Conservation (phyloP, 2,888 invertebrate genomes). For the Synergus gifuensis region DNA sequence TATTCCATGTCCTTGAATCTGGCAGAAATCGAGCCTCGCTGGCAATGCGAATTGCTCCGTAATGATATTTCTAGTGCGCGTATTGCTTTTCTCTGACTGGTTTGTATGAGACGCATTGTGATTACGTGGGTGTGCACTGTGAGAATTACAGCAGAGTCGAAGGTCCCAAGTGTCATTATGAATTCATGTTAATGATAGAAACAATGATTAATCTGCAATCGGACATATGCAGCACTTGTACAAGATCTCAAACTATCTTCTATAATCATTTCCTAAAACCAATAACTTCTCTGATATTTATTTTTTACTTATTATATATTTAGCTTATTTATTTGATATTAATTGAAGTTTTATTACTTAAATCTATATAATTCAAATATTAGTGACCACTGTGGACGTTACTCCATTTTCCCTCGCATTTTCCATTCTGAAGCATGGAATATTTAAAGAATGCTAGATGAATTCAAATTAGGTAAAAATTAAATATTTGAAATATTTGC, state of each 20-base stretch:
- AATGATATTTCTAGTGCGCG: slow-evolving; percentile 8
- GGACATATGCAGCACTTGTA: slow-evolving; percentile 23
- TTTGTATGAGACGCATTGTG: slow-evolving; percentile 33
- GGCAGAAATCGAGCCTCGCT: slow-evolving; percentile 9
- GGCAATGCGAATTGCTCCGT: slow-evolving; percentile 33
- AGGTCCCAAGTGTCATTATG: slow-evolving; percentile 32
- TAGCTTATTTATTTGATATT: too few species aligned
- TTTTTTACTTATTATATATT: too few species aligned
- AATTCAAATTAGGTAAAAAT: too few species aligned
- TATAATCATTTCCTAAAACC: not conserved
- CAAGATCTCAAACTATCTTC: not conserved
- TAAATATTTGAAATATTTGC: too few species aligned
- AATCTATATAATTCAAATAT: too few species aligned
- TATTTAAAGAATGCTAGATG: too few species aligned
- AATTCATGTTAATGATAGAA: slow-evolving; percentile 35
- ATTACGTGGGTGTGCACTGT: slow-evolving; percentile 34
- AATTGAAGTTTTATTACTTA: too few species aligned
- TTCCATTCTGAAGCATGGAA: too few species aligned
- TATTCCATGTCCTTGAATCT: slow-evolving; percentile 34
- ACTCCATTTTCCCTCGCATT: too few species aligned
- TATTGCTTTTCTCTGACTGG: slow-evolving; percentile 36
- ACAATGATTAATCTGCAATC: slow-evolving; percentile 32
- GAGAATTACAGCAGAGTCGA: slow-evolving; percentile 36
- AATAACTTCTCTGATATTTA: not conserved
- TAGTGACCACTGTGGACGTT: too few species aligned